Conservation (phyloP, 2,797 vertebrate species). For the Bovichtus variegatus region DNA sequence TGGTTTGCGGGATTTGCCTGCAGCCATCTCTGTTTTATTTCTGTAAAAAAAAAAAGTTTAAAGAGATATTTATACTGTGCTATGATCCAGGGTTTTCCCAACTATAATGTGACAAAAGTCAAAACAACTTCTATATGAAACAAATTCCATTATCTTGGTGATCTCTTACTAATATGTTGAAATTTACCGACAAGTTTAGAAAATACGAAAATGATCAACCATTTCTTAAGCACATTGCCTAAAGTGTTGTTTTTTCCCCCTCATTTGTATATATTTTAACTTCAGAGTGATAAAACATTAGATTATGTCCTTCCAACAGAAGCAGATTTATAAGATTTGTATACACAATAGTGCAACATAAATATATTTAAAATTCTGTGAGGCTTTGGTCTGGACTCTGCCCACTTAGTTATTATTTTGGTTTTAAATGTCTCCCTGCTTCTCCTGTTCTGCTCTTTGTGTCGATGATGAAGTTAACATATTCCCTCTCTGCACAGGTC, state of each 20-base stretch:
- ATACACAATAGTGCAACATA: neutral
- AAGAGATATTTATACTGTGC: too few relatives aligned
- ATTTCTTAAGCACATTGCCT: neutral
- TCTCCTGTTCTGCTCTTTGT: neutral
- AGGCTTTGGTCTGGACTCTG: slow-evolving; percentile 1
- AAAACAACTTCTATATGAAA: too few relatives aligned
- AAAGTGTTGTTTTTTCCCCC: neutral
- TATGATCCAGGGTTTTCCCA: too few relatives aligned
- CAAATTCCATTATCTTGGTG: too few relatives aligned
- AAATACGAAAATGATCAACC: neutral
- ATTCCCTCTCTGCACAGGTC: slow-evolving; percentile 24
- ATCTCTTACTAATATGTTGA: neutral
- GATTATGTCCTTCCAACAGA: neutral
- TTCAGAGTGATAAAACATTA: neutral
- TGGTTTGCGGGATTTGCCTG: neutral
- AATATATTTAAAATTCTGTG: neutral
- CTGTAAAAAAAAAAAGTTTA: too few relatives aligned
- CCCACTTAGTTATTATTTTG: neutral
- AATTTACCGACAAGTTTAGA: neutral
- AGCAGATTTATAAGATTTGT: neutral
- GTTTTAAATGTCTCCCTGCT: neutral
- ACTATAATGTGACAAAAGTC: too few relatives aligned
- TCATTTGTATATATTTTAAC: neutral
- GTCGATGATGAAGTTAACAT: neutral
- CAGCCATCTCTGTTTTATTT: too few relatives aligned